These are phyloP conservation scores for Pyrrhosoma nymphula DNA, from an alignment of 2,888 invertebrate species.

Conservation along the genomic window DNA sequence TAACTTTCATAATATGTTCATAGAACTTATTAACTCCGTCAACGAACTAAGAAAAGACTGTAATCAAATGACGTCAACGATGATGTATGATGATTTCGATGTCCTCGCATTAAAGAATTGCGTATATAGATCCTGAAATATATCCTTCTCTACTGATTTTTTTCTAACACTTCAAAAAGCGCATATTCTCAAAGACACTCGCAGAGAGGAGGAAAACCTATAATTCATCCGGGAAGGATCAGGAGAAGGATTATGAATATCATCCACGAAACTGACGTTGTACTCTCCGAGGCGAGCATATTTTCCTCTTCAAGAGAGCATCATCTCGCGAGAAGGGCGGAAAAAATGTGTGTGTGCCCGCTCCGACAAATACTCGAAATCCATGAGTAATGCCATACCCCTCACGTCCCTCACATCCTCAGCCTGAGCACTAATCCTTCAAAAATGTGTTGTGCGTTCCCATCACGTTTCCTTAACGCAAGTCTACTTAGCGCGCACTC, in stretches of 20 bases:
- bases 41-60: neutral
- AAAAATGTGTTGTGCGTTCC: conserved; percentile 35
- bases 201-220: neutral
- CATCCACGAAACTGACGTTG: neutral
- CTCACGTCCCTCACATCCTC: neutral
- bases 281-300: neutral
- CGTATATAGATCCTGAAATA: neutral
- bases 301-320: neutral
- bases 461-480: conserved; percentile 42
- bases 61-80: neutral
- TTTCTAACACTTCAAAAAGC: neutral
- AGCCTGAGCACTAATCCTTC: conserved; percentile 23
- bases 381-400: conserved; percentile 1
- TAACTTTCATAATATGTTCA: neutral
- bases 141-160: neutral
- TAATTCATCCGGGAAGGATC: neutral
- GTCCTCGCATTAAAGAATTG: neutral
- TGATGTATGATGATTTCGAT: neutral
- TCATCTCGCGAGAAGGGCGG: neutral
- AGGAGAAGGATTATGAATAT: neutral
- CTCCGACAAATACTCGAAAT: conserved; percentile 11
- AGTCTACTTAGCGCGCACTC: conserved; percentile 31
- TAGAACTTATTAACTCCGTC: neutral
- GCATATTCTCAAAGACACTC: neutral
- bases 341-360: neutral